phyloP scores from a whole-genome alignment of 2,113 vertebrate genomes.

The Clarias magur region DNA sequence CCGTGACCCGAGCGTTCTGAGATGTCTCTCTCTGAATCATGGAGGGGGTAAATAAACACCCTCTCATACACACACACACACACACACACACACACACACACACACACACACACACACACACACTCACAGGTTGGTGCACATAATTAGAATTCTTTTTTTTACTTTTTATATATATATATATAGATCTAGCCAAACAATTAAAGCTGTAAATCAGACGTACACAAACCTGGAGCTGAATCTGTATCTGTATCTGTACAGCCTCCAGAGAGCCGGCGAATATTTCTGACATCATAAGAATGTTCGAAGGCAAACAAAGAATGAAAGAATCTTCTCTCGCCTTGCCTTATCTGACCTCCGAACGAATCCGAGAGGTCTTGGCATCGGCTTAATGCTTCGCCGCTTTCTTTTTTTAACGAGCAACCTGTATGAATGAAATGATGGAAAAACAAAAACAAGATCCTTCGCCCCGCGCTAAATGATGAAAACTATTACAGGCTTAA shows the following conservation, averaged over 20 bases:
- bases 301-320: conserved; percentile 20
- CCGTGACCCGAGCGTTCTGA: conserved; percentile 14
- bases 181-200: not conserved
- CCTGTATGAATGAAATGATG: conserved; percentile 57
- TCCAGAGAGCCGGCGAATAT: conserved; percentile 19
- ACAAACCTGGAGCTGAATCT: conserved; percentile 33
- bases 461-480: conserved; percentile 58
- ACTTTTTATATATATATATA: too few species aligned
- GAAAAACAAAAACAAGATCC: conserved; percentile 51
- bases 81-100: conserved; percentile 29
- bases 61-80: not conserved
- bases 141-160: not conserved
- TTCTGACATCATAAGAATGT: conserved; percentile 47
- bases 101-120: not conserved
- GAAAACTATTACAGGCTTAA: conserved; percentile 58
- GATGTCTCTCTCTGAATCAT: conserved; percentile 1
- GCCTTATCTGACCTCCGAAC: conserved; percentile 60
- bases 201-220: conserved; percentile 19
- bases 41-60: conserved; percentile 11
- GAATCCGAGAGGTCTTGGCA: conserved; percentile 53
- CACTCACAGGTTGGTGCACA: not conserved
- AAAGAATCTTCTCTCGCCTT: conserved; percentile 29
- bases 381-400: conserved; percentile 43
- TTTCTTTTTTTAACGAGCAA: conserved; percentile 43
- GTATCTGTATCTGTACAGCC: conserved; percentile 22